These are phyloP conservation scores for Rhagoletis zephyria DNA, from an alignment of 1,140 invertebrate genomes.

Conservation along the genomic window DNA sequence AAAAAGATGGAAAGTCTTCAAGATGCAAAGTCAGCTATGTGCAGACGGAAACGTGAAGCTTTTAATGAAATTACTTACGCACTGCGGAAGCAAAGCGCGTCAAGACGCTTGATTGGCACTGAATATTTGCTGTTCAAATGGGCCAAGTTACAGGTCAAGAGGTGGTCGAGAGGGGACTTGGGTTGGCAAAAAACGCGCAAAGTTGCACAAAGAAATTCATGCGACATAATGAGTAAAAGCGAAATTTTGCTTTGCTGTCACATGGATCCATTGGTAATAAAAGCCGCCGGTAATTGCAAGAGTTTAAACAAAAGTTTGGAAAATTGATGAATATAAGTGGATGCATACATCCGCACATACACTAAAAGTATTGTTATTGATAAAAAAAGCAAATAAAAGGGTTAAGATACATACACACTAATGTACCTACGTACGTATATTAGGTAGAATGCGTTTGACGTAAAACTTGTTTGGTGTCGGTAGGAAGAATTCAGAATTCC, in stretches of 20 bases:
- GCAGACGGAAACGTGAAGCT: neutral
- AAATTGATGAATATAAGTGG: no score
- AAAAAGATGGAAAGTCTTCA: neutral
- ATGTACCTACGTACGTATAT: no score
- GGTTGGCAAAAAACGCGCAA: neutral
- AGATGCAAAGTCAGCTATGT: neutral
- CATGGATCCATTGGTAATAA: neutral
- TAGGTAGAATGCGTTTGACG: no score
- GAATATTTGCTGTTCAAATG: conserved; percentile 14
- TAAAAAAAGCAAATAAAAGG: no score
- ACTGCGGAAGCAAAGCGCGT: neutral
- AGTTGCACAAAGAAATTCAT: neutral
- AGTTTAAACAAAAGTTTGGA: no score
- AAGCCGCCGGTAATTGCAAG: no score
- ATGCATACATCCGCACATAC: no score
- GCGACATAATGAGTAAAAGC: neutral
- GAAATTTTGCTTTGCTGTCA: neutral
- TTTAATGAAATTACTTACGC: conserved; percentile 13
- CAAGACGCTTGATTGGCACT: conserved; percentile 10
- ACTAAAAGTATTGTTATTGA: no score
- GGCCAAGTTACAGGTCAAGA: no score
- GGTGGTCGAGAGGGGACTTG: neutral
- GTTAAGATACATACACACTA: no score
- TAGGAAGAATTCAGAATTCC: no score
- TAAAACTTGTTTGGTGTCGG: no score